phyloP scores from a whole-genome alignment of 2,113 vertebrate genomes.

The Ciconia boyciana region DNA sequence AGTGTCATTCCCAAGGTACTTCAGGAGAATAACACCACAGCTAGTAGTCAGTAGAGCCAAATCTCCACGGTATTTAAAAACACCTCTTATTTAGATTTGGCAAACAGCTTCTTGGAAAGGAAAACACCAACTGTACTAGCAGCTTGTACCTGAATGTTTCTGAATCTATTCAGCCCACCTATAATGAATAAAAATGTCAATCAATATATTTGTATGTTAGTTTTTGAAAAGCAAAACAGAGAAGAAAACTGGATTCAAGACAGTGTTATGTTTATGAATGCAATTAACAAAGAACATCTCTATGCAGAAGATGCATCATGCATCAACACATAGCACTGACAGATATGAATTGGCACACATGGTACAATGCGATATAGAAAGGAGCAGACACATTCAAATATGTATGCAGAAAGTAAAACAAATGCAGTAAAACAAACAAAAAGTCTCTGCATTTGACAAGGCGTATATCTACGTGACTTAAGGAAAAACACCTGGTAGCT shows the following conservation, averaged over 20 bases:
- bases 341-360: background rate
- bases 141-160: background rate
- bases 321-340: background rate
- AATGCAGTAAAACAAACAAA: background rate
- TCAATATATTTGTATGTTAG: background rate
- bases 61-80: background rate
- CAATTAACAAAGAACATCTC: background rate
- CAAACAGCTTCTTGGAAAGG: background rate
- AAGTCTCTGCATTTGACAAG: background rate
- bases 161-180: background rate
- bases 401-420: background rate
- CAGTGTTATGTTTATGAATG: background rate
- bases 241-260: background rate
- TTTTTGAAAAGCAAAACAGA: background rate
- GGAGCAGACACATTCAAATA: background rate
- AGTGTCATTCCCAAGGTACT: background rate
- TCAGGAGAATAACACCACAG: background rate
- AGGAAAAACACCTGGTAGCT: background rate
- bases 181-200: background rate
- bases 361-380: background rate
- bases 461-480: background rate
- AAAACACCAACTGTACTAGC: background rate
- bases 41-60: background rate
- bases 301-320: background rate
- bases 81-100: background rate